These are phyloP conservation scores for Eremophila alpestris DNA, from an alignment of 2,797 vertebrate genomes.

Conservation along the genomic window DNA sequence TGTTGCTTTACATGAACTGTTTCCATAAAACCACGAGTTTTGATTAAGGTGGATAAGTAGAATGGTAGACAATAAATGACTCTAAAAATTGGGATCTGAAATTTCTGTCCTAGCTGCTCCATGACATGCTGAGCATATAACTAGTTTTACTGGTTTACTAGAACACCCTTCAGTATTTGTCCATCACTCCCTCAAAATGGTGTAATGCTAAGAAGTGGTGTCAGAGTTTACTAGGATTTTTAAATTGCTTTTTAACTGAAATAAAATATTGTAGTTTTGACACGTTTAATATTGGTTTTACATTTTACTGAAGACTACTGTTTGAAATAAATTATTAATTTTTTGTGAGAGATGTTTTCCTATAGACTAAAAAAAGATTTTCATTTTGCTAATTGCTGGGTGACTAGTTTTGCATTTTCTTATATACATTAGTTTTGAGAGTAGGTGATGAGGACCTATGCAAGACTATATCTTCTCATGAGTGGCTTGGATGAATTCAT, in stretches of 20 bases:
- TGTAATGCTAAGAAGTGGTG: neutral
- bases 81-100: neutral
- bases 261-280: neutral
- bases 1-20: neutral
- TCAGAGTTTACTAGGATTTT: neutral
- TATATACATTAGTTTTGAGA: neutral
- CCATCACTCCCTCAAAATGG: neutral
- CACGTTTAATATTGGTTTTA: neutral
- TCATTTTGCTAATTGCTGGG: neutral
- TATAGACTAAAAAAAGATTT: neutral
- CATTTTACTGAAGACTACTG: neutral
- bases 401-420: neutral
- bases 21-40: neutral
- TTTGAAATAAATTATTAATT: neutral
- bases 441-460: neutral
- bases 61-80: neutral
- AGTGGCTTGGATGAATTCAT: neutral
- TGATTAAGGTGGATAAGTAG: neutral
- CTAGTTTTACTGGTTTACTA: neutral
- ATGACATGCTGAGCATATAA: neutral
- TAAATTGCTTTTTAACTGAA: neutral
- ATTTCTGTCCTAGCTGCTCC: neutral
- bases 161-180: neutral
- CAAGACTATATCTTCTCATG: neutral
- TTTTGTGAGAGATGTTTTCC: neutral